Percentiles rank a stretch among this genome's conserved stretches.
phyloP scores from a whole-genome alignment of 2,113 vertebrate genomes.

The Cheilinus undulatus region DNA sequence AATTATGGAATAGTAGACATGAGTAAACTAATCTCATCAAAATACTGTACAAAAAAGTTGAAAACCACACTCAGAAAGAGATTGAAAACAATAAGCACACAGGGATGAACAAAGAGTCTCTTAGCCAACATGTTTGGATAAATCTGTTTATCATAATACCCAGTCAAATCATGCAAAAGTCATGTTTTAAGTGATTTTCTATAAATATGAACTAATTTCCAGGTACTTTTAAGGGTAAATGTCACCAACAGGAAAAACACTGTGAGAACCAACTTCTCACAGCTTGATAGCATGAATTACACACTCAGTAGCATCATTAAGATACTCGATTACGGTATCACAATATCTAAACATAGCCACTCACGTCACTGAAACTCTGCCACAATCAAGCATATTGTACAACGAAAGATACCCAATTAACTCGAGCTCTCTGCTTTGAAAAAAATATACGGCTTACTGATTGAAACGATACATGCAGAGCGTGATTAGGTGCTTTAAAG shows the following conservation, averaged over 20 bases:
- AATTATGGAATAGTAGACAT: no score
- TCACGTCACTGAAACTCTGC: background rate
- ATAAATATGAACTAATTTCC: background rate
- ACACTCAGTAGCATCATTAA: background rate
- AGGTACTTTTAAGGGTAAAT: background rate
- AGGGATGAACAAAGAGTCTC: no score
- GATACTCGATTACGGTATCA: background rate
- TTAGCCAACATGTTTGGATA: no score
- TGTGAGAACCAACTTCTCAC: background rate
- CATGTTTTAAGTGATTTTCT: no score
- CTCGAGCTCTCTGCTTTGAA: no score
- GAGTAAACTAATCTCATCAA: no score
- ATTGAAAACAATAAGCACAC: no score
- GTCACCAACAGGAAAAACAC: background rate
- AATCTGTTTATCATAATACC: no score
- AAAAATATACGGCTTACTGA: conserved; percentile 6
- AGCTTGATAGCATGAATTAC: background rate
- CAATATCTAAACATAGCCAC: background rate
- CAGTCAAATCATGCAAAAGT: no score
- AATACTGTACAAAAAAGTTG: no score
- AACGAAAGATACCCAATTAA: background rate
- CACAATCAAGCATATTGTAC: background rate
- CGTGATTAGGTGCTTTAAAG: conserved; percentile 4
- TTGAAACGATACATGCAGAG: conserved; percentile 5
- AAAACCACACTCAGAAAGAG: no score